Evolutionary conservation across 2,113 vertebrate species (phyloP).

Genomic region (Crotalus tigris): DNA sequence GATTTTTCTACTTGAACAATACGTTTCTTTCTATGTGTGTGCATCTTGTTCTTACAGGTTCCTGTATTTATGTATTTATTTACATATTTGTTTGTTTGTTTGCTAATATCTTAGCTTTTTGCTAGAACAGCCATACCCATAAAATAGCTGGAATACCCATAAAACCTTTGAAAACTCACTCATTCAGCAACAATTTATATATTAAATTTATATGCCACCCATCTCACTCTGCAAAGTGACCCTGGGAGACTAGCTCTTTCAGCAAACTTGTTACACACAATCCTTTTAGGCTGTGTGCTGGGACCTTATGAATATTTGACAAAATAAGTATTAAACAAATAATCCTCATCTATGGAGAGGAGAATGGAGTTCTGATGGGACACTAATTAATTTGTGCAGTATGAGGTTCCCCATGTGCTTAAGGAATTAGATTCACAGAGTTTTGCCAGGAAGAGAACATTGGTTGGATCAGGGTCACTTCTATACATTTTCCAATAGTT

Average conservation of each 20-base stretch:
- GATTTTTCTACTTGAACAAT: neutral
- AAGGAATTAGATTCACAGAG: neutral
- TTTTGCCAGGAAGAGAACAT: neutral
- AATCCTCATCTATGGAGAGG: neutral
- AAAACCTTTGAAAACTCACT: neutral
- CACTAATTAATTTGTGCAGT: neutral
- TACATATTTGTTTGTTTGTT: neutral
- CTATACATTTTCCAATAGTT: neutral
- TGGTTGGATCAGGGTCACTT: neutral
- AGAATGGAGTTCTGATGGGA: neutral
- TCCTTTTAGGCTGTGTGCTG: neutral
- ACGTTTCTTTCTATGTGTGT: neutral
- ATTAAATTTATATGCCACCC: too few species aligned
- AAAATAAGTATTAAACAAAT: neutral
- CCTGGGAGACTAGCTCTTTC: neutral
- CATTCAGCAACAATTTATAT: neutral
- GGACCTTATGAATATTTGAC: neutral
- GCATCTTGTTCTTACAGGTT: neutral
- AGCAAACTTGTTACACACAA: neutral
- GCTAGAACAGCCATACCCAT: neutral
- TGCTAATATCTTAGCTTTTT: neutral
- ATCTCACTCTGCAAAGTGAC: too few species aligned
- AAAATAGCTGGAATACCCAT: neutral
- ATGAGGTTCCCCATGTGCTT: neutral
- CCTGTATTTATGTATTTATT: neutral